Percentiles rank a stretch among this genome's conserved stretches.
phyloP scores from a whole-genome alignment of 2,888 invertebrate genomes.

The Amphimallon solstitiale region DNA sequence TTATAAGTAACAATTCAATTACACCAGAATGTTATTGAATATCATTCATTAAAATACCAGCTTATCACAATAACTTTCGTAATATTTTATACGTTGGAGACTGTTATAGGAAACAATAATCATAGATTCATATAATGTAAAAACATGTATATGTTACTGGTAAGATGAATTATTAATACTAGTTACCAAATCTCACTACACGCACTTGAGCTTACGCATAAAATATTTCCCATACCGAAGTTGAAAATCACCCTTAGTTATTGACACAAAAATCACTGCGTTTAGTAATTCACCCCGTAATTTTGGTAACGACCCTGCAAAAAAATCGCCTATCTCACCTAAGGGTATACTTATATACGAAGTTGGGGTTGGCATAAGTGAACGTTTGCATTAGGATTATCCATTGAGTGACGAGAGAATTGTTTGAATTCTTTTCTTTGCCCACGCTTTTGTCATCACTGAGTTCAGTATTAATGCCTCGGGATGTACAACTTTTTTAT shows the following conservation, averaged over 20 bases:
- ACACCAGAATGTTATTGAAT: no score
- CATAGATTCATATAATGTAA: no score
- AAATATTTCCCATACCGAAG: neutral
- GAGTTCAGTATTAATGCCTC: neutral
- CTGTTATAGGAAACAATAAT: no score
- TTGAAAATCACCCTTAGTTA: slow-evolving; percentile 21
- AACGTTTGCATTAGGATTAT: slow-evolving; percentile 35
- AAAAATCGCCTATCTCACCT: slow-evolving; percentile 31
- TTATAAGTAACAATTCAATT: no score
- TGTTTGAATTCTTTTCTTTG: slow-evolving; percentile 23
- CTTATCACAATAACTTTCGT: no score
- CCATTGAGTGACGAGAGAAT: slow-evolving; percentile 24
- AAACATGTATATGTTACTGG: no score
- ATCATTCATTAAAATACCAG: no score
- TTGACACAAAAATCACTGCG: slow-evolving; percentile 30
- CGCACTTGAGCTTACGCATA: no score
- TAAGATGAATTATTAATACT: no score
- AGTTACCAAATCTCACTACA: no score
- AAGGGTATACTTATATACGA: slow-evolving; percentile 24
- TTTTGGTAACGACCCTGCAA: slow-evolving; percentile 24
- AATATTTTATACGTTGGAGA: no score
- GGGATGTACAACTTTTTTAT: neutral
- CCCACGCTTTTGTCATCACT: neutral
- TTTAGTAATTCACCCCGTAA: slow-evolving; percentile 26
- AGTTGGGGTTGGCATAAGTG: slow-evolving; percentile 10